Percentiles rank a stretch among this genome's conserved stretches.
phyloP scores from a whole-genome alignment of 2,888 invertebrate genomes.

The Monochamus alternatus region DNA sequence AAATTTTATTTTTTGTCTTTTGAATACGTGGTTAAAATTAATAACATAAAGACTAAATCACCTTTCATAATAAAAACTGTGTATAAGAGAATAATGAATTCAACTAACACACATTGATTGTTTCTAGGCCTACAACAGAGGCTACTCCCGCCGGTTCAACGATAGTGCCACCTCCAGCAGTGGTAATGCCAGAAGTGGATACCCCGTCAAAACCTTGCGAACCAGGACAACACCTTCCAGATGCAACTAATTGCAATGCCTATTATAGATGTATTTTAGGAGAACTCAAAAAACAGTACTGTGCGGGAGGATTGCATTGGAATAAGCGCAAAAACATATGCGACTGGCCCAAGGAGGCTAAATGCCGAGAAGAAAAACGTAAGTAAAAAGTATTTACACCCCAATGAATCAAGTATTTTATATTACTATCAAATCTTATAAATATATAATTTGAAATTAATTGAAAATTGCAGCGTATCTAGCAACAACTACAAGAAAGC shows the following conservation, averaged over 20 bases:
- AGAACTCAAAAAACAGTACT: conserved; percentile 80
- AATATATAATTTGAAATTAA: no score
- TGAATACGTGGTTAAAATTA: no score
- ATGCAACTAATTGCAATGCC: conserved; percentile 81
- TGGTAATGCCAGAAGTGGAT: conserved; percentile 70
- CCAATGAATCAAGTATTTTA: no score
- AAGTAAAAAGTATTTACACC: conserved; percentile 47
- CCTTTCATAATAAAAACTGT: no score
- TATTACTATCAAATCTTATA: no score
- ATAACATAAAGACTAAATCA: no score
- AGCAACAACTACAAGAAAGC: conserved; percentile 62
- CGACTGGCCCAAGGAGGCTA: conserved; percentile 86
- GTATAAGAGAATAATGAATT: no score
- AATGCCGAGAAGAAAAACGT: conserved; percentile 73
- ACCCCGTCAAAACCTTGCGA: conserved; percentile 66
- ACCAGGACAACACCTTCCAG: conserved; percentile 73
- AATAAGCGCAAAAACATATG: conserved; percentile 79
- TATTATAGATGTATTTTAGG: conserved; percentile 86
- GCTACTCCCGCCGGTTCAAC: conserved; percentile 60
- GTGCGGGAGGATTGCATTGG: conserved; percentile 89
- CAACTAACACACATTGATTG: no score
- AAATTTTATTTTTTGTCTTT: no score
- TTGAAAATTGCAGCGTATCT: conserved; percentile 49
- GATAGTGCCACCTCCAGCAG: conserved; percentile 69
- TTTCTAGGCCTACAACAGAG: conserved; percentile 33